Percentiles rank a stretch among this genome's conserved stretches.
Conservation (phyloP, 2,888 invertebrate species). For the Coleophora flavipennella region DNA sequence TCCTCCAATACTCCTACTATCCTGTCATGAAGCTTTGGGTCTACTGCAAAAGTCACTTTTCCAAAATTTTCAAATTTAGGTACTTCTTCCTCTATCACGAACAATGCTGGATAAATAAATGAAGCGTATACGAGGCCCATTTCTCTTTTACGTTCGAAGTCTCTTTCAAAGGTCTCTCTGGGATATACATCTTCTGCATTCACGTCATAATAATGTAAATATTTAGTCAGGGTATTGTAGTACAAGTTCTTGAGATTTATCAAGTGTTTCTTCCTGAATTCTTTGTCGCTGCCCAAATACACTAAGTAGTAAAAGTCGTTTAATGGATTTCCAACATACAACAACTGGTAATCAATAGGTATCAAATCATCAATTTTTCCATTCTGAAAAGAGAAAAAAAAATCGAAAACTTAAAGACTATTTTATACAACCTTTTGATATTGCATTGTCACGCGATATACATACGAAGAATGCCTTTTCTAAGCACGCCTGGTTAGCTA, state of each 20-base stretch:
- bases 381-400: no score
- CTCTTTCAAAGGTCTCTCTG: slow-evolving; percentile 25
- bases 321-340: slow-evolving; percentile 25
- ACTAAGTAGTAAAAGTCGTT: slow-evolving; percentile 28
- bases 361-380: slow-evolving; percentile 20
- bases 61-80: slow-evolving; percentile 21
- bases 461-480: no score
- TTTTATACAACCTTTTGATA: no score
- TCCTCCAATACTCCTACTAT: slow-evolving; percentile 27
- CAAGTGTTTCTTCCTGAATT: slow-evolving; percentile 27
- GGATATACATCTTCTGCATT: slow-evolving; percentile 24
- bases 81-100: slow-evolving; percentile 20
- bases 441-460: no score
- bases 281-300: slow-evolving; percentile 22
- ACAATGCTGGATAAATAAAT: slow-evolving; percentile 23
- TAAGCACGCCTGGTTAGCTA: no score
- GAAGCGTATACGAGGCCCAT: background rate
- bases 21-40: slow-evolving; percentile 21
- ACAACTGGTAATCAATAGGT: slow-evolving; percentile 28
- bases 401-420: no score
- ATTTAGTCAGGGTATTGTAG: slow-evolving; percentile 19
- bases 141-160: slow-evolving; percentile 21
- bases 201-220: slow-evolving; percentile 26
- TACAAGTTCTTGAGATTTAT: slow-evolving; percentile 26
- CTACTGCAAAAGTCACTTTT: slow-evolving; percentile 17